Evolutionary conservation across 2,888 invertebrate species (phyloP).

Genomic region (Drosophila borborema): DNA sequence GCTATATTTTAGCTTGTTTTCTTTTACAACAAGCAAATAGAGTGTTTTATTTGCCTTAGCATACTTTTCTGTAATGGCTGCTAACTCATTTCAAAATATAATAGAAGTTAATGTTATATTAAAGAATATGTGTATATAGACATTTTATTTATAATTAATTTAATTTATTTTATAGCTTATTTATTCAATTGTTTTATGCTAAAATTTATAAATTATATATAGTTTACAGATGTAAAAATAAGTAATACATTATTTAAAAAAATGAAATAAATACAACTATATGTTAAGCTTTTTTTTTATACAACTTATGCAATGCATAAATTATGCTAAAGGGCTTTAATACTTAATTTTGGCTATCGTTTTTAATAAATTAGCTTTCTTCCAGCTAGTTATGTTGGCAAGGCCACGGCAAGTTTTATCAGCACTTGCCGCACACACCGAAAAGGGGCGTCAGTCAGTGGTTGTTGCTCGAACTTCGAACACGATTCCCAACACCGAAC

Average conservation of each 20-base stretch:
- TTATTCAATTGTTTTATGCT: no score
- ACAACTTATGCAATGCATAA: no score
- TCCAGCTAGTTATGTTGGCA: slow-evolving; percentile 21
- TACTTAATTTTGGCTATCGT: background rate
- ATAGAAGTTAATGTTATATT: background rate
- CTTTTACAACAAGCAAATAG: background rate
- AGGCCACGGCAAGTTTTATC: slow-evolving; percentile 17
- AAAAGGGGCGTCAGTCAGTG: slow-evolving; percentile 57
- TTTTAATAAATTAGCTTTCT: slow-evolving; percentile 1
- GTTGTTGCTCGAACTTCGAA: slow-evolving; percentile 56
- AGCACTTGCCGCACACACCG: slow-evolving; percentile 39
- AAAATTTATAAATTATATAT: no score
- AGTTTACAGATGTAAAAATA: no score
- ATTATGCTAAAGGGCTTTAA: no score
- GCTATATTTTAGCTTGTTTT: slow-evolving; percentile 21
- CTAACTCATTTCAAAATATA: background rate
- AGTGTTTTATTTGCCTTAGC: background rate
- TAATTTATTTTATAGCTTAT: background rate
- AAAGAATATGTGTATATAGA: background rate
- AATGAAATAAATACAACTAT: background rate
- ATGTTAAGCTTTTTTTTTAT: background rate
- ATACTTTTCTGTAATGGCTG: background rate
- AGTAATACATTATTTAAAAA: no score
- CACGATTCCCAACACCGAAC: slow-evolving; percentile 45
- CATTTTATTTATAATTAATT: background rate